Conservation (phyloP, 2,888 invertebrate species). For the Exocentrus adspersus region DNA sequence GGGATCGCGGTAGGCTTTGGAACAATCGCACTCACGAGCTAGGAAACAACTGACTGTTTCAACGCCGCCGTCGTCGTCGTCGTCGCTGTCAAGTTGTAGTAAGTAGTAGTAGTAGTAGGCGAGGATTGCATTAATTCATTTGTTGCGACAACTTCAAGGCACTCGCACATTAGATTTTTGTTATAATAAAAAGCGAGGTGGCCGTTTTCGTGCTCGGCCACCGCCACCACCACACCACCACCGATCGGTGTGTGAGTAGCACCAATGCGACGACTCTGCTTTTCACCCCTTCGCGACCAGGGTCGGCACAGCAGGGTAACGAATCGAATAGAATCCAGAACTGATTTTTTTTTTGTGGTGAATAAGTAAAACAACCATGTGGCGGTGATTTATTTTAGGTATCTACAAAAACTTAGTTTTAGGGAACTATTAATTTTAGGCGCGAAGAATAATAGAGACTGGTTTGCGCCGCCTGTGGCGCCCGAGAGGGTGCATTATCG, state of each 20-base stretch:
- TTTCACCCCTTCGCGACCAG: not conserved
- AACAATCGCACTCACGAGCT: not conserved
- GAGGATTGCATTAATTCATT: constrained; percentile 1
- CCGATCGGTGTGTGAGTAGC: not conserved
- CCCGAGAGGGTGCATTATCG: too few species aligned
- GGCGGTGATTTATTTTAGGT: too few species aligned
- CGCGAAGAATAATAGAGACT: too few species aligned
- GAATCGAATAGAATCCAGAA: too few species aligned
- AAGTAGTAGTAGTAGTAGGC: constrained; percentile 19
- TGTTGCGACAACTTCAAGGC: not conserved
- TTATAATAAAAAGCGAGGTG: not conserved
- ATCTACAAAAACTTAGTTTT: too few species aligned
- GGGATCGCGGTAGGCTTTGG: not conserved
- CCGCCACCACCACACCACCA: not conserved
- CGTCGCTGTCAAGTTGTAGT: too few species aligned
- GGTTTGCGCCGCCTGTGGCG: too few species aligned
- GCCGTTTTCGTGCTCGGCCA: not conserved
- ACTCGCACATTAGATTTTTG: too few species aligned
- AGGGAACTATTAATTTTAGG: too few species aligned
- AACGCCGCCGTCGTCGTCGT: not conserved
- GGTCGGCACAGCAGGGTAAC: too few species aligned
- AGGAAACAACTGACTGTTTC: not conserved
- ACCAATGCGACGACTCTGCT: not conserved
- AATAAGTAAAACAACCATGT: too few species aligned
- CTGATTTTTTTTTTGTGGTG: too few species aligned